A percentile compares a stretch with the other conserved stretches of the same genome.
Evolutionary conservation across 2,113 vertebrate species (phyloP).

Genomic region (Antechinus flavipes): DNA sequence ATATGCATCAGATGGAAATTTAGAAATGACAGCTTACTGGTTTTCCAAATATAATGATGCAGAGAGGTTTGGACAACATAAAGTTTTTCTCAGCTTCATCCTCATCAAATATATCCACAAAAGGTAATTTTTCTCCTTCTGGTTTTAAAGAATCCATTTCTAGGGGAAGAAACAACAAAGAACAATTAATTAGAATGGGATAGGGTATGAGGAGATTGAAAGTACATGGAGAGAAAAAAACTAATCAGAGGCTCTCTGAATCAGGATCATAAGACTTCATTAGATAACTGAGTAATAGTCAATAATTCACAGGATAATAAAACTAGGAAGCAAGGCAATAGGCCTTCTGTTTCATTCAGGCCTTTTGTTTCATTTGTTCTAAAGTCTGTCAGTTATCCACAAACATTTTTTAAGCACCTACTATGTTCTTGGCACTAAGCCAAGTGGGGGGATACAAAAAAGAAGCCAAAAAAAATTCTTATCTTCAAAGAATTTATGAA

Average conservation of each 20-base stretch:
- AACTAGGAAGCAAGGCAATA: neutral
- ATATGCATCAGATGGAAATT: slow-evolving; percentile 30
- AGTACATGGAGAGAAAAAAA: neutral
- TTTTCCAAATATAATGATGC: slow-evolving; percentile 93
- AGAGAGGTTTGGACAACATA: slow-evolving; percentile 91
- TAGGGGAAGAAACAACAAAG: slow-evolving; percentile 33
- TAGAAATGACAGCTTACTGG: slow-evolving; percentile 88
- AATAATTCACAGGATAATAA: neutral
- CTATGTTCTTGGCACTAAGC: neutral
- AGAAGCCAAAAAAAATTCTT: neutral
- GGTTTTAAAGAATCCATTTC: slow-evolving; percentile 61
- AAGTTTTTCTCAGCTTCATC: slow-evolving; percentile 89
- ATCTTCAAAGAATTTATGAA: neutral
- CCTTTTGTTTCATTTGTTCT: neutral
- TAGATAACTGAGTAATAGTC: neutral
- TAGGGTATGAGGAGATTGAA: neutral
- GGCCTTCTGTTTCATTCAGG: neutral
- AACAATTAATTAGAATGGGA: neutral
- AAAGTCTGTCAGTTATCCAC: neutral
- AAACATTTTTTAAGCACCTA: neutral
- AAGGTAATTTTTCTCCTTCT: slow-evolving; percentile 67
- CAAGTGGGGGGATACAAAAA: neutral
- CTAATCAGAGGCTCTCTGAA: neutral
- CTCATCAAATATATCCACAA: slow-evolving; percentile 90
- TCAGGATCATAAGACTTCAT: neutral